Base-by-base conservation (phyloP, 1,140 invertebrate genomes). In the Drosophila saltans region DNA sequence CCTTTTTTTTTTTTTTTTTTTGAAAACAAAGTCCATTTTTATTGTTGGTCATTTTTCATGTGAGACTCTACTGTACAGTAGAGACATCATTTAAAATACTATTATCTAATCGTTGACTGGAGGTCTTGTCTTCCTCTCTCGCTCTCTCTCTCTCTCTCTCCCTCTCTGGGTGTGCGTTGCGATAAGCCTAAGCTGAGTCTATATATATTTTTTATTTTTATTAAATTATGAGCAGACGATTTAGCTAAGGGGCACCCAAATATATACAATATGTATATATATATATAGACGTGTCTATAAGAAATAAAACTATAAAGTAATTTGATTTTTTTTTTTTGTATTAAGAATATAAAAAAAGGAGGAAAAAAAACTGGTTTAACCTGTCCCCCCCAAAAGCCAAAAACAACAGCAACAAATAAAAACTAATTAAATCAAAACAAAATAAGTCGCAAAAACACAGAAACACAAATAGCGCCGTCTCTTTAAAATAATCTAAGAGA, bases 11-110 rank as follows among this genome's bases (percentile, higher is more conserved):
- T 16, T 16, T 70, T 30, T 60, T 45, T 39, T 67, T 78, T 85
- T 85, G 65, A 78, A 85, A 86, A 86, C 81, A 85, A 85, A 85
- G 81, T 85, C 81, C 81, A 86, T 72, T 85, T 68, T 67, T 80
- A 67, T 80, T 81, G 71, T 72, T 85, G 82, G 78, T 75, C 79
- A 86, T 41, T 75, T 67, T 52, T 68, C 64, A 66, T 75, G 72
- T 75, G 78, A 66, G 74, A 77, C 72, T 77, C 74, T 77, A 77
- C 74, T 77, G 82, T 88, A 86, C 82, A 86, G 82, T 86, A 86
- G 78, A 86, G 80, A 86, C 81, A 85, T 80, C 72, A 70, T 84
- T 84, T 85, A 78, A 84, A 81, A 86, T 86, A 75, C 75, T 77
- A 86, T 85, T 85, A 85, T 85, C 81, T 85, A 85, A 85, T 85